Evolutionary conservation across 1,140 invertebrate genomes (phyloP), one percentile per base, ranked within the genome.

Genomic region (Drosophila baimaii): DNA sequence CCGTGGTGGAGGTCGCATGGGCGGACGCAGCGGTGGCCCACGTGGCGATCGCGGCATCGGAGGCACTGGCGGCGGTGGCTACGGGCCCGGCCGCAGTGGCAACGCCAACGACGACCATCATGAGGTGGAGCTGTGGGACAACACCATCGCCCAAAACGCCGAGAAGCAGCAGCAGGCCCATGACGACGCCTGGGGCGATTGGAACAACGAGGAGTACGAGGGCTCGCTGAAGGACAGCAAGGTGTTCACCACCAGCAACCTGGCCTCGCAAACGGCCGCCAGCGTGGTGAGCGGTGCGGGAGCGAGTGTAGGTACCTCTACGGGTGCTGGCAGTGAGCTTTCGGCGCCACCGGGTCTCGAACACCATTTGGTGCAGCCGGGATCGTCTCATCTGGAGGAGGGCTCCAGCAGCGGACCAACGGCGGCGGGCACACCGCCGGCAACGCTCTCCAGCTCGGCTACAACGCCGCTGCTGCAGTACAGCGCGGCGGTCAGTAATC

Each of bases 151-250:
- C 31, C 84, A 91, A 31, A 92, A 85, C 61, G 83, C 83, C 12
- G 91, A 92, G 21, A 91, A 91, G 52, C 90, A 91, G 56, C 90
- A 90, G 77, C 83, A 81, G 52, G 54, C 80, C 15, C 81, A 90
- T n/a, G 90, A 92, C 47, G 91, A 92, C 69, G 80, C 90, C 12
- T 92, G 91, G 89, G 91, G 91, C 92, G 97, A 98, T 85, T 98
- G 97, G 98, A 97, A 97, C 92, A 97, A 98, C 89, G 97, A 98
- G 93, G 97, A 98, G 90, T 98, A 98, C 93, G 97, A 97, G 12
- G 97, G 97, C 61, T 98, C 96, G 70, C 93, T 98, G 58, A 96
- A 97, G 58, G 98, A 98, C 90, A 98, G 96, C n/a, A 98, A 98
- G 93, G 97, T 99, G 52, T 98, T 98, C 85, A 97, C 96, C 35